Evolutionary conservation across 1,140 invertebrate genomes (phyloP), one percentile per base, ranked within the genome.

Genomic region (Tetragnatha versicolor): DNA sequence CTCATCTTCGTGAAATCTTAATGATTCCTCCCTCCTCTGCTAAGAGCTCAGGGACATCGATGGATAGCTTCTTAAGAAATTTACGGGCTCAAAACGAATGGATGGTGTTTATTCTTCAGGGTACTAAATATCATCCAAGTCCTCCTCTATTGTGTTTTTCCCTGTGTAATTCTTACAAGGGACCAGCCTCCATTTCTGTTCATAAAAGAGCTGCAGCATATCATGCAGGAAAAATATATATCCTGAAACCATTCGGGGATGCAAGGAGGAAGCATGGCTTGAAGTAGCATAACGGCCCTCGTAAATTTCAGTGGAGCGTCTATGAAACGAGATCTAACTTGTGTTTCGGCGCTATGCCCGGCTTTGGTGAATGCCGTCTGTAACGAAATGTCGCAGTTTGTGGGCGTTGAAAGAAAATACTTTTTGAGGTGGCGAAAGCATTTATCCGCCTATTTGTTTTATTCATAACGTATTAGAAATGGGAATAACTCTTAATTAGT

Each of bases 31-130:
- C 29, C 7, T 22, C 10, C 25, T 22, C 20, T 58, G 17, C 55
- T 58, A 31, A 58, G 31, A 31, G 55, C 55, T 58, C 14, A 17
- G 35, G 35, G 55, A 58, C 55, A 31, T 58, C 55, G 55, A 58
- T 58, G 55, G 35, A 58, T 58, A 58, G 55, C 20, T 58, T 31
- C 55, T 31, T 58, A 33, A 58, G 55, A 58, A 58, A 58, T 58
- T 58, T 58, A 58, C 35, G 55, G 29, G 55, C 29, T 58, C 17
- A 31, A 33, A 58, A 58, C 27, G 55, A 31, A 58, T 20, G 55
- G 55, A 33, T 58, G 31, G 55, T n/a, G 55, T 33, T 58, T 58
- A 58, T 58, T 58, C 29, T n/a, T 58, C 14, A 35, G 31, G 55
- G 55, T 33, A 58, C 29, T 58, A 58, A 58, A 58, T 58, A 27